phyloP scores from a whole-genome alignment of 1,140 invertebrate species.

The Megalopta genalis region DNA sequence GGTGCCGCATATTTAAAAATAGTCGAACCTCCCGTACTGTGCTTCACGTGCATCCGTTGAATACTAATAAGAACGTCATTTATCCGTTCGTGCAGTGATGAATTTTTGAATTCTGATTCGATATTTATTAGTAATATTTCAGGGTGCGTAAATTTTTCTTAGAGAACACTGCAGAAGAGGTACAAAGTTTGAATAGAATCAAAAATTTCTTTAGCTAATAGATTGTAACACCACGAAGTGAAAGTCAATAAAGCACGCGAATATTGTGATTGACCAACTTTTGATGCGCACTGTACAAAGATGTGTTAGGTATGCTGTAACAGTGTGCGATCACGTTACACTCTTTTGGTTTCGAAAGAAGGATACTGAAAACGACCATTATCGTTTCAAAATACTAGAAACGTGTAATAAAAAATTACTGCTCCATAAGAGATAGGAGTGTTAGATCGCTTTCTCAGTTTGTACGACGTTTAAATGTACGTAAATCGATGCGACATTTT shows the following conservation, averaged over 20 bases:
- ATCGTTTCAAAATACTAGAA: neutral
- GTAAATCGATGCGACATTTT: too few species aligned
- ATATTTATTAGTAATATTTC: neutral
- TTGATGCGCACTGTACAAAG: neutral
- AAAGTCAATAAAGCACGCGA: neutral
- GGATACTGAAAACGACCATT: neutral
- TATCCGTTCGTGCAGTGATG: constrained; percentile 72
- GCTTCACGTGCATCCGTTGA: constrained; percentile 40
- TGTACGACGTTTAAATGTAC: too few species aligned
- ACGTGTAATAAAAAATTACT: neutral
- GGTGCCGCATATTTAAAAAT: constrained; percentile 72
- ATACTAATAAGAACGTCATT: constrained; percentile 45
- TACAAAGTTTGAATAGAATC: too few species aligned
- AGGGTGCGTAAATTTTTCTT: neutral
- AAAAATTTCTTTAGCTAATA: too few species aligned
- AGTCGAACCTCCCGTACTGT: constrained; percentile 15
- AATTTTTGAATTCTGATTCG: neutral
- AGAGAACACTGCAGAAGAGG: neutral
- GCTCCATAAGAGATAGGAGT: neutral
- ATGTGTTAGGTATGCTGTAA: neutral
- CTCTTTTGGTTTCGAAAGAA: neutral
- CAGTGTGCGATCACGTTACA: neutral
- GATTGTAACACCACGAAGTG: neutral
- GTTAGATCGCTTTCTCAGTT: neutral
- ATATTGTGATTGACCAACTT: neutral